phyloP scores from a whole-genome alignment of 2,113 vertebrate genomes.

The Indicator maculatus region DNA sequence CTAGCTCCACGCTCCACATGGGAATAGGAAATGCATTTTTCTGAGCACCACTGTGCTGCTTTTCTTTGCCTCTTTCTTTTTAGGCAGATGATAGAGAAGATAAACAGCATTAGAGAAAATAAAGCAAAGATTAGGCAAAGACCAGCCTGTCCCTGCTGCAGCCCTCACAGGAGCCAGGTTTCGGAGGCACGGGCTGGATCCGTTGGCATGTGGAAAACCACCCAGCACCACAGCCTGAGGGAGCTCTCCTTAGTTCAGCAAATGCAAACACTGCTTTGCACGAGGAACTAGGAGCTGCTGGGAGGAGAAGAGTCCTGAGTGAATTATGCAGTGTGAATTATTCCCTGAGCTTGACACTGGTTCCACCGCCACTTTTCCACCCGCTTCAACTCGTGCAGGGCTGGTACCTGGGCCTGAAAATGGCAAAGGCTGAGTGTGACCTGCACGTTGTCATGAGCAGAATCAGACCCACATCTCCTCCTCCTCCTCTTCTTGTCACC shows the following conservation, averaged over 20 bases:
- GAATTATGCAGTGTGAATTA: neutral
- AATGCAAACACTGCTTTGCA: fast-evolving
- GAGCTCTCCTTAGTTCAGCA: neutral
- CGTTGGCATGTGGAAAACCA: neutral
- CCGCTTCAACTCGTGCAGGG: neutral
- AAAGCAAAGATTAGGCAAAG: neutral
- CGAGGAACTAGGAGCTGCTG: neutral
- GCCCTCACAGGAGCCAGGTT: neutral
- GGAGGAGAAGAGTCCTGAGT: neutral
- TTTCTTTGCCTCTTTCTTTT: neutral
- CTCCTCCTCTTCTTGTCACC: neutral
- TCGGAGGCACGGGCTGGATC: fast-evolving
- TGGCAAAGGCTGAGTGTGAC: fast-evolving
- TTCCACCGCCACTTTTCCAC: neutral
- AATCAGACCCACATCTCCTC: neutral
- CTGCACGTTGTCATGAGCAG: fast-evolving
- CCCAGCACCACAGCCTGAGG: fast-evolving
- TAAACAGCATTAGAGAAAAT: neutral
- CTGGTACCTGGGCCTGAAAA: fast-evolving
- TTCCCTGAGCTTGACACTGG: fast-evolving
- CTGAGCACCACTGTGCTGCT: neutral
- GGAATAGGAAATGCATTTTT: neutral
- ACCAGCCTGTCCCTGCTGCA: fast-evolving
- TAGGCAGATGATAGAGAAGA: neutral
- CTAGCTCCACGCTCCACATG: fast-evolving